Conservation (phyloP, 2,113 vertebrate species). For the Oxyura jamaicensis region DNA sequence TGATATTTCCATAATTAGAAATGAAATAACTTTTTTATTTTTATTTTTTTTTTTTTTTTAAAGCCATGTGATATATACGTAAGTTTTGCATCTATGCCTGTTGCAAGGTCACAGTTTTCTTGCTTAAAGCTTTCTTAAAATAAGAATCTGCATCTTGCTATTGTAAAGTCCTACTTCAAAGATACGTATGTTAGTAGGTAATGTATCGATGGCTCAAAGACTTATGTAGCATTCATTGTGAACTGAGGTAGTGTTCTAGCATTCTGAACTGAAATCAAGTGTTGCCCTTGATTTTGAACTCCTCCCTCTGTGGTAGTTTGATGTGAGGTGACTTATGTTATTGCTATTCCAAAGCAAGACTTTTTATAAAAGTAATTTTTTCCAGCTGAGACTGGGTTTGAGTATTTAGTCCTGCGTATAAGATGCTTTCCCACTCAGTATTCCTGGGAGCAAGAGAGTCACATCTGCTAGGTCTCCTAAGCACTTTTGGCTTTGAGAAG, state of each 20-base stretch:
- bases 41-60: background rate
- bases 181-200: background rate
- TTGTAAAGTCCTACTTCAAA: background rate
- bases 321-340: background rate
- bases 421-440: background rate
- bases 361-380: background rate
- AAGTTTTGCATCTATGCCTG: background rate
- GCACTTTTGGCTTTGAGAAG: background rate
- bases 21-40: background rate
- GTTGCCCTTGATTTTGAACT: background rate
- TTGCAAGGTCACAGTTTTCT: background rate
- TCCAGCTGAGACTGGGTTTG: background rate
- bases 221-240: rapidly evolving
- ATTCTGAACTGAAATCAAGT: background rate
- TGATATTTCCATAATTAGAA: background rate
- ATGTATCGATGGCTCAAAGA: background rate
- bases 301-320: background rate
- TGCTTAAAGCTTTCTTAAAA: background rate
- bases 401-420: background rate
- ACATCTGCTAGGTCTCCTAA: conserved; percentile 14
- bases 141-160: background rate
- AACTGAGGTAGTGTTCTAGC: background rate
- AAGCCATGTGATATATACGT: background rate
- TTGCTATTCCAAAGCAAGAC: background rate
- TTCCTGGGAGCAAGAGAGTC: background rate